Evolutionary conservation across 2,797 vertebrate species (phyloP), one percentile per base, ranked within the genome.

Genomic region (Avahi laniger): DNA sequence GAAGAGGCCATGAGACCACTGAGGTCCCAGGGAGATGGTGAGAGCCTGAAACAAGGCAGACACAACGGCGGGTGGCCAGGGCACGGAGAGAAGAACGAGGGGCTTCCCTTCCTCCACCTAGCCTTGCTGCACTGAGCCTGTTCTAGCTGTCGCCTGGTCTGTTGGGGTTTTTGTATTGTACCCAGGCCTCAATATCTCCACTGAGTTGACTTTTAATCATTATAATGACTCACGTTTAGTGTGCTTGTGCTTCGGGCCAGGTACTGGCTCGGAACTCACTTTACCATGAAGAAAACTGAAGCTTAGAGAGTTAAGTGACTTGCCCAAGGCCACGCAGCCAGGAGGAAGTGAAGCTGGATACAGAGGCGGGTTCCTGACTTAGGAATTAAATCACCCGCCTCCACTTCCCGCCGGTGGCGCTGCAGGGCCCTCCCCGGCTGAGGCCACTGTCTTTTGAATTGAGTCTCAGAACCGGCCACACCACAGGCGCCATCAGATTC

Each of bases 21-120:
- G 28, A 38, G 38, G 33, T n/a, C 30, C 35, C 35, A 1, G 24
- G 5, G 12, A 15, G 61, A 59, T 15, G 33, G 5, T 2, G 22
- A 43, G 33, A 38, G 18, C 50, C 82, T 26, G 12, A 18, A 67
- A 65, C 38, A 69, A 54, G 33, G 43, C 67, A 38, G 10, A 18
- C 38, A 6, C 3, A 0, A 10, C 0, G 5, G 59, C 8, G 3
- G 54, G 28, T 8, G 41, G 30, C 8, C 7, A 33, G 8, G n/a
- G 15, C n/a, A 9, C 24, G 54, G 28, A 43, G 4, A 43, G 3
- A 91, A 67, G 63, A 6, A 41, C 38, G 33, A 28, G 0, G 11
- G 33, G 24, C 30, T 46, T 17, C 43, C 14, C 15, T 28, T 82
- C 13, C 35, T 81, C 33, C 38, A 0, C 0, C 1, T 11, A 48